Conservation (phyloP, 2,113 vertebrate species). For the Misgurnus anguillicaudatus region DNA sequence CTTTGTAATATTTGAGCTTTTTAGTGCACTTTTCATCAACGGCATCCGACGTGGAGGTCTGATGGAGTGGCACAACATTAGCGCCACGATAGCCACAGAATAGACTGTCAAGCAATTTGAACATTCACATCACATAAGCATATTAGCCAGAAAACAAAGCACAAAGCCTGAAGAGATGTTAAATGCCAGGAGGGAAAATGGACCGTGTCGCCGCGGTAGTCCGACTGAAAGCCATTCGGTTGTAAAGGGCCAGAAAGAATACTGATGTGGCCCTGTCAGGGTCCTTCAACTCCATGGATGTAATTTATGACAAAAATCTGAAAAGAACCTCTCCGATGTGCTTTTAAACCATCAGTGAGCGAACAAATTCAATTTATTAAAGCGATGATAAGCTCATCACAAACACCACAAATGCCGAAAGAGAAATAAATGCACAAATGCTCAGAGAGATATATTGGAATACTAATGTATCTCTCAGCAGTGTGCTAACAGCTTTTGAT, state of each 20-base stretch:
- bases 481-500: background rate
- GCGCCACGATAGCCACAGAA: conserved; percentile 33
- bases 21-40: conserved; percentile 9
- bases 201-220: conserved; percentile 39
- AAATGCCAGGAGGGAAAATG: conserved; percentile 39
- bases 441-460: background rate
- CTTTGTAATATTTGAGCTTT: conserved; percentile 40
- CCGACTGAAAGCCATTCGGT: conserved; percentile 43
- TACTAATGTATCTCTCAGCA: background rate
- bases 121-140: conserved; percentile 48
- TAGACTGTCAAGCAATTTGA: conserved; percentile 50
- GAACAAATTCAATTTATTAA: conserved; percentile 29
- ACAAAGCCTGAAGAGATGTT: conserved; percentile 38
- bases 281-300: background rate
- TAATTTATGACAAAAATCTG: conserved; percentile 17
- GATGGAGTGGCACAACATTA: conserved; percentile 9
- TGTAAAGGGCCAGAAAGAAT: conserved; percentile 19
- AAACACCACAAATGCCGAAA: background rate
- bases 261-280: conserved; percentile 26
- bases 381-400: background rate
- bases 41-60: background rate
- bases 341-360: background rate
- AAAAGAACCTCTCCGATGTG: background rate
- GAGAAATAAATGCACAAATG: background rate
- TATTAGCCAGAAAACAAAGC: conserved; percentile 48